Base-by-base conservation (phyloP, 2,888 invertebrate genomes). In the Rhimphoctona megacephalus region DNA sequence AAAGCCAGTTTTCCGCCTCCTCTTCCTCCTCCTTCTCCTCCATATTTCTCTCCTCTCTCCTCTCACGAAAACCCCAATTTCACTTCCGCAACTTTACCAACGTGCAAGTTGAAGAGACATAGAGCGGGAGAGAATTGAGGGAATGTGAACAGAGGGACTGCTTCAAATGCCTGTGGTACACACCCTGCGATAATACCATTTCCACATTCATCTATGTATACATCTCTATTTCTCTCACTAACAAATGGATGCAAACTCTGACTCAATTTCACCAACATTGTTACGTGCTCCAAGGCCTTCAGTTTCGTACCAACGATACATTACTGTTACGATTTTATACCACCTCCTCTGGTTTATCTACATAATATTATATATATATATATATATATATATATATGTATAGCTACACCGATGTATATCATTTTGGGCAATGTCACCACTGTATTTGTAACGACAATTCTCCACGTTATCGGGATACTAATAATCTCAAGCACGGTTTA, bases 51-150 rank as follows among this genome's bases (percentile, higher is more conserved):
- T 30, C 70, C 72, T 54, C 83, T 36, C 66, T 70, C 67, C 73
- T 70, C 67, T 83, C 49, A 52, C 83, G 80, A 86, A 87, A 86
- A 89, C 79, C 87, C 87, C 86, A 88, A 89, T 90, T 88, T 88
- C 85, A 78, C 87, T 88, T 73, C 85, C 81, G 85, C 77, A 85
- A 81, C 67, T 73, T 49, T 25, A 33, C 54, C 79, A 64, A 36
- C 54, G 57, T 46, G 57, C 61, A 79, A 61, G 69, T 57, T 33
- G n/a, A 39, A 66, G 52, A 73, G 46, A 72, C 81, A 49, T 49
- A 76, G 72, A 30, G 88, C 74, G 74, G 64, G 72, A 84, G 69
- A 54, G 66, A 61, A 67, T 76, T 61, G 74, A 77, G 72, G 72
- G 69, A 43, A 22, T 22, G 73, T 61, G 70, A 81, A 57, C 57